phyloP scores from a whole-genome alignment of 1,140 invertebrate species.

The Littorina saxatilis region DNA sequence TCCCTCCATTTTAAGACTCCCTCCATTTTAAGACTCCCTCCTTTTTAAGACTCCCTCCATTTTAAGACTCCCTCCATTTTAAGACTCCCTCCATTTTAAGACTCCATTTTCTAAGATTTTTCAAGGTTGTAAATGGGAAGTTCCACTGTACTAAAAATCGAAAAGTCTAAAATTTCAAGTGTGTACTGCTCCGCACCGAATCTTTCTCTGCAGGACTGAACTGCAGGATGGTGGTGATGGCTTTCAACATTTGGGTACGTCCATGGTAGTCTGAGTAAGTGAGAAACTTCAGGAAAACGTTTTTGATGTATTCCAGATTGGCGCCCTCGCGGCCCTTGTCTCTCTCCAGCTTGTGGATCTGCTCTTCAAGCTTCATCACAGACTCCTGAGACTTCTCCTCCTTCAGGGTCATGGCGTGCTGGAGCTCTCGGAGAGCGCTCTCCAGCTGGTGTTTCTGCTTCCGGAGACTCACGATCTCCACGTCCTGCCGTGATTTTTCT shows the following conservation, averaged over 20 bases:
- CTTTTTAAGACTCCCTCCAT: too few relatives aligned
- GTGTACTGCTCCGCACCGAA: slow-evolving; percentile 52
- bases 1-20: too few relatives aligned
- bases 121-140: too few relatives aligned
- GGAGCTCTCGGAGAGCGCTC: slow-evolving; percentile 81
- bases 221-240: slow-evolving; percentile 89
- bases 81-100: too few relatives aligned
- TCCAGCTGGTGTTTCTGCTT: slow-evolving; percentile 85
- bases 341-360: slow-evolving; percentile 82
- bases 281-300: slow-evolving; percentile 90
- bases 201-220: slow-evolving; percentile 85
- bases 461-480: slow-evolving; percentile 85
- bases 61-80: too few relatives aligned
- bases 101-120: too few relatives aligned
- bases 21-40: too few relatives aligned
- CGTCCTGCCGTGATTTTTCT: slow-evolving; percentile 87
- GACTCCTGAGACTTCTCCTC: slow-evolving; percentile 80
- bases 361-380: slow-evolving; percentile 77
- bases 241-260: slow-evolving; percentile 90
- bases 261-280: slow-evolving; percentile 79
- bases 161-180: slow-evolving; percentile 20
- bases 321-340: slow-evolving; percentile 88
- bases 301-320: slow-evolving; percentile 93
- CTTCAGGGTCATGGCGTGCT: slow-evolving; percentile 78
- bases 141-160: too few relatives aligned